A percentile compares a stretch with the other conserved stretches of the same genome.
Evolutionary conservation across 1,140 invertebrate species (phyloP).

Genomic region (Drosophila seguyi): DNA sequence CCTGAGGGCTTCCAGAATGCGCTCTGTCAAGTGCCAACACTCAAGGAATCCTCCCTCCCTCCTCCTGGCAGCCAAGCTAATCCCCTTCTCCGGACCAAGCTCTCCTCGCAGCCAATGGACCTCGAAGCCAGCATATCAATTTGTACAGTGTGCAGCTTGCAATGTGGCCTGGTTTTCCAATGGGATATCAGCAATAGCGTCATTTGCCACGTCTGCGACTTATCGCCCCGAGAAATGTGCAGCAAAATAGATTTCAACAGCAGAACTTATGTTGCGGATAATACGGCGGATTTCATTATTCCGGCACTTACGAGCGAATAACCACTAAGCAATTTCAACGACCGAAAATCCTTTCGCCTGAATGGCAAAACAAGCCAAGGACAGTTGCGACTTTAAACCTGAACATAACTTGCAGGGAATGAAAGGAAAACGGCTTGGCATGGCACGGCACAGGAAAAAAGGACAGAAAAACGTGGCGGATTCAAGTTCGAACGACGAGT

Average conservation of each 20-base stretch:
- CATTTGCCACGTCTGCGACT: slow-evolving; percentile 81
- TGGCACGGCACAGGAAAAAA: background rate
- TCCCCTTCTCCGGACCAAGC: slow-evolving; percentile 7
- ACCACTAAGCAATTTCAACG: slow-evolving; percentile 76
- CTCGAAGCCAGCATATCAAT: slow-evolving; percentile 46
- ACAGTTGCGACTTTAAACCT: slow-evolving; percentile 77
- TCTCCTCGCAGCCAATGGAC: slow-evolving; percentile 34
- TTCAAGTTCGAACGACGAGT: slow-evolving; percentile 81
- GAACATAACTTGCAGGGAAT: slow-evolving; percentile 56
- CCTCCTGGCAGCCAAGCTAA: background rate
- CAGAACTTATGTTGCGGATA: slow-evolving; percentile 76
- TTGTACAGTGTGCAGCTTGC: slow-evolving; percentile 45
- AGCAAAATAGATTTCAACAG: slow-evolving; percentile 72
- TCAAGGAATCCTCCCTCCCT: background rate
- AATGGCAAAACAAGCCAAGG: slow-evolving; percentile 49
- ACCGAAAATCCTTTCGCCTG: slow-evolving; percentile 58
- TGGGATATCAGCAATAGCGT: slow-evolving; percentile 68
- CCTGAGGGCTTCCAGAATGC: background rate
- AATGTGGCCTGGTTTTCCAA: slow-evolving; percentile 34
- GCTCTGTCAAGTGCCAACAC: background rate
- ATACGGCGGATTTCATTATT: slow-evolving; percentile 81
- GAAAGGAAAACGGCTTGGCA: background rate
- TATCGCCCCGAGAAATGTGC: slow-evolving; percentile 80
- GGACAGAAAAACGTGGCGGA: slow-evolving; percentile 22
- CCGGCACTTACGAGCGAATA: slow-evolving; percentile 81